Evolutionary conservation across 2,797 vertebrate genomes (phyloP), one percentile per base, ranked within the genome.

Genomic region (Pseudocheirus occidentalis): DNA sequence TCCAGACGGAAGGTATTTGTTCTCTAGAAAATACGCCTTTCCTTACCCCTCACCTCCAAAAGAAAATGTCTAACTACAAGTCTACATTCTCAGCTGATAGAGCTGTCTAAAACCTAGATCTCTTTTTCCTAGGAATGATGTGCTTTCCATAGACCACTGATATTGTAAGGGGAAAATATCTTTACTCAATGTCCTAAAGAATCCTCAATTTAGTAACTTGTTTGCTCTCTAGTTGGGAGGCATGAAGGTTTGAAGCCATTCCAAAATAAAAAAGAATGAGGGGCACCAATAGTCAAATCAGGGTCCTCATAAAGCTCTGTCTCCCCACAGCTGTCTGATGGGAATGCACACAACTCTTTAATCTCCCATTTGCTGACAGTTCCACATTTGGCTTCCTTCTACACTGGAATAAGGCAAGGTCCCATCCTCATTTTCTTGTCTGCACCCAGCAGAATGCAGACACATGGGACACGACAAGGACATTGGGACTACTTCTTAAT

Each of bases 351-450:
- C 5, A 16, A 81, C 12, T 50, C 92, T 94, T 97, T 96, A 94
- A 95, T 97, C 96, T 92, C 90, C 81, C 90, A 54, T 89, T 93
- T 58, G 91, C 62, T 96, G 94, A 97, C 95, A 96, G 94, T 95
- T 92, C 73, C 57, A 87, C 54, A 81, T 95, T 96, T 94, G 96
- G 93, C 56, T 96, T 62, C 94, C 58, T 57, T n/a, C 62, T 18
- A 57, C 55, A 62, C 89, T 93, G 96, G 93, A 94, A 92, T 56
- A 55, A 93, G 93, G 52, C 59, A 87, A 92, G 55, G 54, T 55
- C 24, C 1, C 50, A 95, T 73, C 24, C 91, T 87, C 59, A 95
- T 55, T 54, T 90, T 95, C 90, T 1, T 9, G 59, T 91, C 94
- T 94, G 95, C 95, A 92, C 81, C 50, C 73, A 57, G 46, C 94